Base-by-base conservation (phyloP, 2,113 vertebrate species). In the Diphyllodes magnificus region DNA sequence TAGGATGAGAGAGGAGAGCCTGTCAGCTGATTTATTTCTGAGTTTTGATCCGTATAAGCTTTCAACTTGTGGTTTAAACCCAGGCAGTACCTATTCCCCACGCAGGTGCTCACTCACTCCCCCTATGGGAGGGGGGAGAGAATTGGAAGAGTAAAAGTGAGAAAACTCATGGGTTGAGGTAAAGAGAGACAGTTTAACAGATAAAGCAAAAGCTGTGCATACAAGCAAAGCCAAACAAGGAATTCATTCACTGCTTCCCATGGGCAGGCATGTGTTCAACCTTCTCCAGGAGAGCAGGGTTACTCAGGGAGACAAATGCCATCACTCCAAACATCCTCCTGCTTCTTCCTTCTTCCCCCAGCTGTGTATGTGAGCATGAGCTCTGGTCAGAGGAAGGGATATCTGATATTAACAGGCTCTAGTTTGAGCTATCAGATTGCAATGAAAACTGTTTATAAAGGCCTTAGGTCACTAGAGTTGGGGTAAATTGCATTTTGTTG, bases 51-150 rank as follows among this genome's bases (percentile, higher is more conserved):
- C 0, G 0, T 49, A 2, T 11, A 73, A 86, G 6, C 45, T 90
- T 90, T 86, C n/a, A 50, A 3, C 5, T n/a, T 37, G 9, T 28
- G 20, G 7, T 30, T 79, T 71, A 47, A 87, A 45, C n/a, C 25
- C 9, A 47, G 40, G 12, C n/a, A 18, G 53, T 51, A 45, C 35
- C 39, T 76, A 40, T 47, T 61, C 8, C 17, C 24, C 54, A 40
- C 1, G 1, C 39, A 47, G n/a, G 28, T 1, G 0, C 39, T 82
- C 2, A 0, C 27, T 44, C 3, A 3, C 68, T 59, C 15, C 23
- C 23, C 6, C 4, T 5, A 12, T 30, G 33, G 37, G 13, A 59
- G n/a, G 49, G 11, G 21, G 16, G 17, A 35, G 9, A 40, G 47
- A 61, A 61, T 2, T 82, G 40, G 17, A 42, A 47, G 17, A 54